phyloP scores from a whole-genome alignment of 2,113 vertebrate genomes.

The Macrotus californicus region DNA sequence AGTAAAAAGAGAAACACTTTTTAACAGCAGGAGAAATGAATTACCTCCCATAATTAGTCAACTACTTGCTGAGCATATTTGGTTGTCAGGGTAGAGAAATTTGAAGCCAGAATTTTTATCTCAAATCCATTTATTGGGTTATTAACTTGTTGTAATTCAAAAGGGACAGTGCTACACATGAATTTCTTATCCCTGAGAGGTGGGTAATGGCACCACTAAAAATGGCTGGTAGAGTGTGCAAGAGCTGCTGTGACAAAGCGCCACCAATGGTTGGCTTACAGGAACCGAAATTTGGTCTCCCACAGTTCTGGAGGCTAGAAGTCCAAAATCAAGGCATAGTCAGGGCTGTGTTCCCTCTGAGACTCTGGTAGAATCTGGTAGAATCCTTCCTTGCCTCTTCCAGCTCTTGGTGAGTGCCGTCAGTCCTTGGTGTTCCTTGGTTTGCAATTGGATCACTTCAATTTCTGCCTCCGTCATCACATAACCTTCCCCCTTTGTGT shows the following conservation, averaged over 20 bases:
- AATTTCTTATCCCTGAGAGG: neutral
- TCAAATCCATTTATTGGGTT: no score
- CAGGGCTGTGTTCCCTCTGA: neutral
- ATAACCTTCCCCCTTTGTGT: neutral
- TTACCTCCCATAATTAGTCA: neutral
- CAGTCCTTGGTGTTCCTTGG: neutral
- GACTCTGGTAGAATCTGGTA: neutral
- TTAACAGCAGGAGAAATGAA: neutral
- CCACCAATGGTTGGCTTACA: no score
- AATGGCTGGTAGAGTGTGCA: neutral
- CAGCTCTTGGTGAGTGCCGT: accelerated
- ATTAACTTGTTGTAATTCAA: neutral
- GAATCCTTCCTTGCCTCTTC: neutral
- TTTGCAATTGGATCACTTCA: neutral
- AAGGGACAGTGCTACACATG: neutral
- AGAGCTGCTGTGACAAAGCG: neutral
- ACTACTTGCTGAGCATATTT: neutral
- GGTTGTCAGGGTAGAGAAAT: neutral
- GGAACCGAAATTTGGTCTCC: no score
- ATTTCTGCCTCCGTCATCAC: neutral
- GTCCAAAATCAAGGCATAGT: neutral
- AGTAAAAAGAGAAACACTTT: neutral
- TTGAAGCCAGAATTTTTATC: neutral
- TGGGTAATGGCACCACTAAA: neutral
- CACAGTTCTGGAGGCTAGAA: neutral